These are phyloP conservation scores for Characodon lateralis DNA, from an alignment of 2,797 vertebrate genomes.

Conservation along the genomic window DNA sequence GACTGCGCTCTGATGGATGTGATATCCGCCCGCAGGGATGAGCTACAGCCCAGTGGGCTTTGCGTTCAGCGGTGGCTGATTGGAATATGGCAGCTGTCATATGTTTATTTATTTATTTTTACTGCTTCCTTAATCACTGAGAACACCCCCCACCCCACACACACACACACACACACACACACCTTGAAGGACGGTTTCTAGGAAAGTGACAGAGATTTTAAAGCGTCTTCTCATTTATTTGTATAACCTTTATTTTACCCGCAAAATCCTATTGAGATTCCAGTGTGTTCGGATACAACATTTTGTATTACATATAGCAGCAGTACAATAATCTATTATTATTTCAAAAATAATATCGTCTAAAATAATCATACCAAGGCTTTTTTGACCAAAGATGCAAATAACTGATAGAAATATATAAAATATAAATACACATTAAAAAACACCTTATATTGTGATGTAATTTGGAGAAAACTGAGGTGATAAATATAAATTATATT, in stretches of 20 bases:
- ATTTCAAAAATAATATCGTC: neutral
- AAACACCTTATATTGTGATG: too few species aligned
- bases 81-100: conserved; percentile 50
- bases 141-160: rapidly evolving
- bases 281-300: neutral
- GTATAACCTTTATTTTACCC: neutral
- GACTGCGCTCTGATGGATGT: conserved; percentile 8
- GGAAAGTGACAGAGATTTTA: neutral
- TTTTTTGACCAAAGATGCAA: neutral
- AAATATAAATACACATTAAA: too few species aligned
- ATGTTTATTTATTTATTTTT: conserved; percentile 49
- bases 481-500: too few species aligned
- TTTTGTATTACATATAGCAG: neutral
- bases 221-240: neutral
- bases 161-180: neutral
- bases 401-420: neutral
- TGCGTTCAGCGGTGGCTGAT: conserved; percentile 15
- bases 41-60: conserved; percentile 6
- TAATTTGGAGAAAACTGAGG: too few species aligned
- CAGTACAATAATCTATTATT: neutral
- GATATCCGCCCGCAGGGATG: neutral
- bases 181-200: neutral
- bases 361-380: neutral
- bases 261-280: neutral
- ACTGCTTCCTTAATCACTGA: neutral